phyloP scores from a whole-genome alignment of 2,797 vertebrate genomes.

The Gila robusta region DNA sequence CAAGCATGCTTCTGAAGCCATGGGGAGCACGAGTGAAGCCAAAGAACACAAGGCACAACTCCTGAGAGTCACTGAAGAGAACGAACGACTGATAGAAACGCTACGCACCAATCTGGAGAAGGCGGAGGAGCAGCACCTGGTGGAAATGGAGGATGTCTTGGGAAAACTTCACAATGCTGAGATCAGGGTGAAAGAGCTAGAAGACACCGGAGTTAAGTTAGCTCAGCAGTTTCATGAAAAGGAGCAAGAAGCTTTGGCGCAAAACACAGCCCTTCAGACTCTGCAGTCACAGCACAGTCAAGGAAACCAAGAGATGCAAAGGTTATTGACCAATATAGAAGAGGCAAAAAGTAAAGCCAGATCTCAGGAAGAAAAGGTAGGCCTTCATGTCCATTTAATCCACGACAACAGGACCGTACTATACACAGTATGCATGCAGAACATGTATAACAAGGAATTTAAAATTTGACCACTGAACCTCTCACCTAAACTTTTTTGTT shows the following conservation, averaged over 20 bases:
- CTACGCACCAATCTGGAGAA: constrained; percentile 85
- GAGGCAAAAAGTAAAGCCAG: constrained; percentile 80
- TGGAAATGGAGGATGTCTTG: constrained; percentile 96
- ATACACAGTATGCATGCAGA: not conserved
- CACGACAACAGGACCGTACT: not conserved
- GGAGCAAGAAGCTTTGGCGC: constrained; percentile 84
- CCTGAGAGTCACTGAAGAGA: constrained; percentile 81
- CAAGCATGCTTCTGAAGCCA: constrained; percentile 77
- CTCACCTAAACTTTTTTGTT: not conserved
- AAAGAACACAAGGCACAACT: constrained; percentile 80
- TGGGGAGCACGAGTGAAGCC: constrained; percentile 74
- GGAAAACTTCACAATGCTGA: constrained; percentile 92
- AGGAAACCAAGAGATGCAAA: constrained; percentile 86
- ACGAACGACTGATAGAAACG: constrained; percentile 85
- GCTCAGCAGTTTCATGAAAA: constrained; percentile 81
- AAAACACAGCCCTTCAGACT: constrained; percentile 80
- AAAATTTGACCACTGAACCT: not conserved
- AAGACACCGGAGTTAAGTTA: constrained; percentile 79
- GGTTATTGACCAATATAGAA: constrained; percentile 83
- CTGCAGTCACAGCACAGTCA: constrained; percentile 84
- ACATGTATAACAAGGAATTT: not conserved
- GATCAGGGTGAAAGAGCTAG: constrained; percentile 90
- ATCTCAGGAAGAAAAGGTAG: constrained; percentile 86
- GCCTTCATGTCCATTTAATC: constrained; percentile 61
- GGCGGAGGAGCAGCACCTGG: constrained; percentile 92